A percentile compares a stretch with the other conserved stretches of the same genome.
Evolutionary conservation across 2,888 invertebrate genomes (phyloP).

Genomic region (Hermodice carunculata): DNA sequence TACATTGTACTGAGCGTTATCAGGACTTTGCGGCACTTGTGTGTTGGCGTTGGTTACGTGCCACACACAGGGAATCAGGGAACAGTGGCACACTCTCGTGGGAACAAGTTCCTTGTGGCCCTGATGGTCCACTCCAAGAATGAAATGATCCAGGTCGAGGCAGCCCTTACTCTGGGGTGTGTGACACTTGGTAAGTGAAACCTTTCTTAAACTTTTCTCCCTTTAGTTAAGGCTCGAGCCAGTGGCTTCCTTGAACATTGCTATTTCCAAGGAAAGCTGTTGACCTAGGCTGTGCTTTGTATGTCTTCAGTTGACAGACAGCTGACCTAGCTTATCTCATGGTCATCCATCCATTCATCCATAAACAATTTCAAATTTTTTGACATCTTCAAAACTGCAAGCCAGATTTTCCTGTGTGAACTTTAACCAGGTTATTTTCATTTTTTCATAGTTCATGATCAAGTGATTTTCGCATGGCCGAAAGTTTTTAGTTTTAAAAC

Average conservation of each 20-base stretch:
- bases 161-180: slow-evolving; percentile 64
- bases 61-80: slow-evolving; percentile 61
- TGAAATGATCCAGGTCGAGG: slow-evolving; percentile 65
- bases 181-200: slow-evolving; percentile 59
- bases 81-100: slow-evolving; percentile 58
- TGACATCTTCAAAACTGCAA: no score
- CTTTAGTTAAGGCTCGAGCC: not conserved
- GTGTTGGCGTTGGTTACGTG: slow-evolving; percentile 65
- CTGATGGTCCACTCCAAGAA: slow-evolving; percentile 64
- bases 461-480: no score
- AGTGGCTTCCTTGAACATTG: not conserved
- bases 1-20: slow-evolving; percentile 65
- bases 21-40: slow-evolving; percentile 60
- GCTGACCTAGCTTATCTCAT: no score
- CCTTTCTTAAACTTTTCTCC: not conserved
- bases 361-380: no score
- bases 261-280: no score
- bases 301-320: no score
- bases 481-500: no score
- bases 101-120: slow-evolving; percentile 63
- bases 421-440: no score
- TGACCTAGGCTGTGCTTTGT: no score
- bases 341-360: no score
- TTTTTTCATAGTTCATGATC: no score
- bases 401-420: no score